Evolutionary conservation across 2,888 invertebrate species (phyloP), one percentile per base, ranked within the genome.

Genomic region (Asteroscopus sphinx): DNA sequence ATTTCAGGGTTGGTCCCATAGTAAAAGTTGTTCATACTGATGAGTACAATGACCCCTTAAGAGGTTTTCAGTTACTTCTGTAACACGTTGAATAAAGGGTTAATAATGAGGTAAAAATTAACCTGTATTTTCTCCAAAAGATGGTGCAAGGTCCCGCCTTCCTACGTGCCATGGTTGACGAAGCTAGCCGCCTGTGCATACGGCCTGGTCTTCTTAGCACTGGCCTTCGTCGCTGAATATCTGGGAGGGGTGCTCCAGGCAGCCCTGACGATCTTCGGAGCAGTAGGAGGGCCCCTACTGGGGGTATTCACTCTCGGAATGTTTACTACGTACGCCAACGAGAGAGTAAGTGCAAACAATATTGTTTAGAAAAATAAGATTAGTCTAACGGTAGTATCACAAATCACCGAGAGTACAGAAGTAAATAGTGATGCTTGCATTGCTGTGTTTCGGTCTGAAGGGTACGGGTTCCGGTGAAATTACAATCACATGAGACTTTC

Each of bases 191-290:
- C 98, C 0, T 92, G 97, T 12, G 75, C 91, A 0, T 98, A 95
- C 83, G 99, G 99, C 0, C 78, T 96, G 0, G 70, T 97, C 1
- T 98, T 98, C 81, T 93, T 99, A 40, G 97, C 95, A 0, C 83
- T 99, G 32, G 98, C 99, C 0, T 98, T 98, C 85, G 77, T 98
- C 5, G 98, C 98, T 0, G 96, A 98, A 72, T 95, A 96, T 54
- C 91, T 98, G 40, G 98, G 98, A 0, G 97, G 97, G 0, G 95
- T 99, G n/a, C 92, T 99, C n/a, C 97, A 98, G 89, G 97, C 97
- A 0, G 96, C 98, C 0, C 90, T 98, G 7, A 97, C 97, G 0
- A 97, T 98, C 68, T 98, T 98, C 80, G 98, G 98, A 1, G 96
- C 98, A 0, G 96, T 97, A 2, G 98, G 98, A 0, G 98, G 98